Percentiles rank a stretch among this genome's conserved stretches.
Conservation (phyloP, 2,113 vertebrate genomes). For the human (Homo sapiens) region GRCh38 chr2:7888501-7889000, state of each 20-base stretch:
- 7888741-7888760: neutral
- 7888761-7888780: rapidly evolving
- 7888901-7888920: neutral
- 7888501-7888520: neutral
- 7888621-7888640: neutral
- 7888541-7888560: neutral
- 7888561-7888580: too few relatives aligned
- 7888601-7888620: neutral
- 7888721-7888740: neutral
- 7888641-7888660: neutral
- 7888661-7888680: neutral
- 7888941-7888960: neutral
- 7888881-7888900: neutral
- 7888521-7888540: neutral
- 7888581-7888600: neutral
- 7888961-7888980: neutral
- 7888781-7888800: neutral
- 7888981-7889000: neutral
- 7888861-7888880: neutral
- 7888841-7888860: neutral
- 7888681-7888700: neutral
- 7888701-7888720: neutral
- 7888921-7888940: neutral
- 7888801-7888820: neutral
- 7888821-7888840: neutral